Evolutionary conservation across 2,113 vertebrate genomes (phyloP), one percentile per base, ranked within the genome.

Genomic region (Nipponia nippon): DNA sequence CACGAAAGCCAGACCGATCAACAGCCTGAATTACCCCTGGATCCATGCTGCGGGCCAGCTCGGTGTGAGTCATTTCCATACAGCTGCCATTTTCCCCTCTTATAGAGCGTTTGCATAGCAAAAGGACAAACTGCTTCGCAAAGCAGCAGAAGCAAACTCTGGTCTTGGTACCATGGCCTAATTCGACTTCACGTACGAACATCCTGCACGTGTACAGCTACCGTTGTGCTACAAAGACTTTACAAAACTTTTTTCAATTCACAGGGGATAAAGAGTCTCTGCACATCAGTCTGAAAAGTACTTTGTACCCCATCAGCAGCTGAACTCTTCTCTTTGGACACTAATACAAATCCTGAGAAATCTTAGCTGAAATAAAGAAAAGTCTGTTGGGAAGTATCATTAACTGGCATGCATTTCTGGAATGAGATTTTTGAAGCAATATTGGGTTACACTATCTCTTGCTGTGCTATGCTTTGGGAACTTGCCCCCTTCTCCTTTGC

Each of bases 1-100:
- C 3, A 4, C 1, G 3, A 42, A 36, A 58, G 36, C 52, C 46
- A 27, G 22, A 44, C 30, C 5, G 34, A 34, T 23, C 27, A 6
- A 52, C 4, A 70, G n/a, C 56, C n/a, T 25, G 13, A 25, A 25
- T 0, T 49, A 38, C 27, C 76, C 52, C 85, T 20, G 42, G 56
- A 11, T 52, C 62, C 21, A 4, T 1, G 47, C 67, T 25, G 66
- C 0, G 20, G 82, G 56, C 18, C 8, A 50, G 85, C 81, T 75
- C 16, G 5, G 9, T 7, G n/a, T 2, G 21, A 30, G 16, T 1
- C 16, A 16, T 13, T 10, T 42, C 91, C 53, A 34, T 0, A 2
- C 27, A 62, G 58, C 5, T 82, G 56, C 50, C 52, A 21, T 10
- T 2, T 36, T 5, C 14, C 50, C 27, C 40, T 79, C 46, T 13